A percentile compares a stretch with the other conserved stretches of the same genome.
Conservation (phyloP, 2,888 invertebrate species). For the Polylopha cassiicola region DNA sequence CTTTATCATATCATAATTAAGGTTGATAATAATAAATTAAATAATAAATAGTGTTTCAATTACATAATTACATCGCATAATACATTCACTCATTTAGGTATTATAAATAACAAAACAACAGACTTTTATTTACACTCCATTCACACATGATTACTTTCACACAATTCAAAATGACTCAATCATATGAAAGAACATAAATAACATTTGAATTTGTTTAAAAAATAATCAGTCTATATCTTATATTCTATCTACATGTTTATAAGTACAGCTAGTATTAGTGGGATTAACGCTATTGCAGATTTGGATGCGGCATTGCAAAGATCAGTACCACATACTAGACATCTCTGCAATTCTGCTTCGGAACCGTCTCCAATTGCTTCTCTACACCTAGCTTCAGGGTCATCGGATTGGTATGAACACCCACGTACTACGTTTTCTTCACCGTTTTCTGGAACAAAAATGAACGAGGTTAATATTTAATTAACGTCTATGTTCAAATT, state of each 20-base stretch:
- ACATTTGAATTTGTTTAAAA: conserved; percentile 8
- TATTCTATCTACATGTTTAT: conserved; percentile 21
- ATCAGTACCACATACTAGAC: conserved; percentile 41
- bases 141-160: too few relatives aligned
- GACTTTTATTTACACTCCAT: too few relatives aligned
- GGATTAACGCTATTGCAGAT: conserved; percentile 26
- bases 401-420: conserved; percentile 39
- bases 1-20: too few relatives aligned
- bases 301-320: conserved; percentile 46
- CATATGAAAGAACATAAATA: background rate
- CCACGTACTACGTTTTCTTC: conserved; percentile 38
- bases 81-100: too few relatives aligned
- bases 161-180: conserved; percentile 1
- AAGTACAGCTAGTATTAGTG: conserved; percentile 25
- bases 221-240: conserved; percentile 8
- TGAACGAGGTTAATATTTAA: background rate
- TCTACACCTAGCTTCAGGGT: conserved; percentile 33
- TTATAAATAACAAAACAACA: too few relatives aligned
- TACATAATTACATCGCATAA: too few relatives aligned
- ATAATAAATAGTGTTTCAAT: too few relatives aligned
- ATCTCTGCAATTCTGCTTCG: conserved; percentile 30
- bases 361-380: conserved; percentile 31
- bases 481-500: too few relatives aligned
- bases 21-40: too few relatives aligned
- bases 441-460: conserved; percentile 42